Evolutionary conservation across 2,113 vertebrate genomes (phyloP), one percentile per base, ranked within the genome.

Genomic region (Pardalotus punctatus): DNA sequence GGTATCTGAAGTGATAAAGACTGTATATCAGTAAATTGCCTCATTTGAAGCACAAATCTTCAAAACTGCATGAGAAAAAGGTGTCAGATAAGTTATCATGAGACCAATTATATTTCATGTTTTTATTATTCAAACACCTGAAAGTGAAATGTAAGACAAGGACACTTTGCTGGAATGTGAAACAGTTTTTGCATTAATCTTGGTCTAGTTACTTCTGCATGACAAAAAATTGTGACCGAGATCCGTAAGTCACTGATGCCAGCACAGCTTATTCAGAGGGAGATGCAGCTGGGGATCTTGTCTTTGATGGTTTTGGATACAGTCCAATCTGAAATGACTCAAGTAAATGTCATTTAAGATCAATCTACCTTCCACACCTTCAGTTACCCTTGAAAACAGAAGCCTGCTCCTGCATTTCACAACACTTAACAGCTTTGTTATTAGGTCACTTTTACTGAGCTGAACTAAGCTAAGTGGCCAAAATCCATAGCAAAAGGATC

Each of bases 171-270:
- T 61, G 47, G 31, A 60, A 78, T 7, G 29, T 20, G 78, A 51
- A 60, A 3, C 14, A 64, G 9, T 14, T 67, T 86, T 78, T 53
- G 21, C 20, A n/a, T 67, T 79, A 71, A 66, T 64, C 28, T 76
- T 61, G 31, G 22, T 65, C n/a, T 78, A 48, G 10, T 78, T 86
- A 71, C 31, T 45, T 43, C n/a, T 6, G 10, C 12, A 2, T 7
- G 27, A 76, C 50, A 74, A 77, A 88, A 81, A 21, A 15, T 2
- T 9, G 13, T 12, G 61, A 57, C 76, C 5, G 9, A 79, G 31
- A 48, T 53, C 1, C 0, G 0, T 24, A 73, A 50, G 33, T 50
- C 73, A 64, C 27, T 47, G n/a, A 9, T 23, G 25, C 12, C 66
- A 74, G n/a, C 0, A 2, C 5, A 79, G 29, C 7, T 93, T 64